Evolutionary conservation across 2,797 vertebrate genomes (phyloP).

Genomic region (Apogon talboti): DNA sequence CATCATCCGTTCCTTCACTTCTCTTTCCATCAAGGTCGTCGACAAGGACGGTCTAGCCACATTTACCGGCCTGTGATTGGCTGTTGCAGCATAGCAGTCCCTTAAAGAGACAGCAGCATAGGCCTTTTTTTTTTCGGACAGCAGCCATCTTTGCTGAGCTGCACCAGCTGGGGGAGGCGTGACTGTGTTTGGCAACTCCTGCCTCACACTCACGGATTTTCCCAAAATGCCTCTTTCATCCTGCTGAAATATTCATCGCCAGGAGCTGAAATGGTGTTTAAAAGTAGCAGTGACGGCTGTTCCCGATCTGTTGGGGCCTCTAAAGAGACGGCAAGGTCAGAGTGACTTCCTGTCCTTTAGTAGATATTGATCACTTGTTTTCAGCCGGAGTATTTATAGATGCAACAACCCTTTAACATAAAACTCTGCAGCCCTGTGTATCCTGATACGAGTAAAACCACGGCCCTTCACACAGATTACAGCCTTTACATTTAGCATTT

Average conservation of each 20-base stretch:
- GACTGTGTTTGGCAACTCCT: slow-evolving; percentile 27
- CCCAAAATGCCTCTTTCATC: slow-evolving; percentile 12
- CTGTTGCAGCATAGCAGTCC: slow-evolving; percentile 30
- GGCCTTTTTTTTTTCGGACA: neutral
- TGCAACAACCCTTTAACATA: neutral
- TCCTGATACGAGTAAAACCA: neutral
- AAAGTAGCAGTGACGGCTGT: neutral
- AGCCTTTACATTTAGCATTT: neutral
- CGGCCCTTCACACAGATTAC: too few species aligned
- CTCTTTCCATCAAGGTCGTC: slow-evolving; percentile 73
- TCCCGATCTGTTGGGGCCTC: neutral
- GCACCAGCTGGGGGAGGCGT: slow-evolving; percentile 33
- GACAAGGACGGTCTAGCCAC: slow-evolving; percentile 71
- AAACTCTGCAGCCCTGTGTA: neutral
- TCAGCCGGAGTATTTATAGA: slow-evolving; percentile 50
- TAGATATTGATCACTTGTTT: slow-evolving; percentile 51
- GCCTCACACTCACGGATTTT: slow-evolving; percentile 24
- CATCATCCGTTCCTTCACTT: slow-evolving; percentile 40
- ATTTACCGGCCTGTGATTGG: slow-evolving; percentile 65
- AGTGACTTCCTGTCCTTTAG: slow-evolving; percentile 28
- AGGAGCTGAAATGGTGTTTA: neutral
- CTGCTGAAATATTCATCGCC: slow-evolving; percentile 41
- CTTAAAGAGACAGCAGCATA: slow-evolving; percentile 75
- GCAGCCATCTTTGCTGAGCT: slow-evolving; percentile 53
- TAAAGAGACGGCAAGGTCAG: slow-evolving; percentile 36